Conservation (phyloP, 2,113 vertebrate species). For the Engystomops pustulosus region DNA sequence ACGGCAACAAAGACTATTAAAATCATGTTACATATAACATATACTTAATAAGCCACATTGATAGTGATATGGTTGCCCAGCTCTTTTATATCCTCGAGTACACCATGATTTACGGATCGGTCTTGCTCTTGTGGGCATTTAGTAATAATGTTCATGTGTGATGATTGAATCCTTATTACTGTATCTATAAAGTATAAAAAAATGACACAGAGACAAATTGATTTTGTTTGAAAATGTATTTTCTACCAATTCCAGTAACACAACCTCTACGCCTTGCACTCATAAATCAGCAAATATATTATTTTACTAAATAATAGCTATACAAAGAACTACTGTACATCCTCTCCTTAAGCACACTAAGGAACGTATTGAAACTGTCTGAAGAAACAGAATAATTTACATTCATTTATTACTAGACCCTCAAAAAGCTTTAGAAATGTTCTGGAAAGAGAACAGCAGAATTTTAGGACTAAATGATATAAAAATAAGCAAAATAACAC, state of each 20-base stretch:
- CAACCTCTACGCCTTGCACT: conserved; percentile 24
- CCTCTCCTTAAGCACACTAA: conserved; percentile 6
- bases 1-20: too few relatives aligned
- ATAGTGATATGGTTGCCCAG: too few relatives aligned
- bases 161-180: too few relatives aligned
- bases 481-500: neutral
- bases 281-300: conserved; percentile 30
- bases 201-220: neutral
- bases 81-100: too few relatives aligned
- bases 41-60: too few relatives aligned
- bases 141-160: too few relatives aligned
- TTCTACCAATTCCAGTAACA: conserved; percentile 2
- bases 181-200: too few relatives aligned
- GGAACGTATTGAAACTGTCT: conserved; percentile 16
- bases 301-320: conserved; percentile 34
- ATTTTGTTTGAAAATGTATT: conserved; percentile 42
- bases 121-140: too few relatives aligned
- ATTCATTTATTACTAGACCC: conserved; percentile 20
- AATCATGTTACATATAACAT: too few relatives aligned
- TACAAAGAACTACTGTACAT: conserved; percentile 8
- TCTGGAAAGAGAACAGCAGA: neutral
- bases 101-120: too few relatives aligned
- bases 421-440: neutral
- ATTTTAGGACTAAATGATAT: neutral
- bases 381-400: conserved; percentile 47